Base-by-base conservation (phyloP, 2,888 invertebrate species). In the Andrena chrysosceles region DNA sequence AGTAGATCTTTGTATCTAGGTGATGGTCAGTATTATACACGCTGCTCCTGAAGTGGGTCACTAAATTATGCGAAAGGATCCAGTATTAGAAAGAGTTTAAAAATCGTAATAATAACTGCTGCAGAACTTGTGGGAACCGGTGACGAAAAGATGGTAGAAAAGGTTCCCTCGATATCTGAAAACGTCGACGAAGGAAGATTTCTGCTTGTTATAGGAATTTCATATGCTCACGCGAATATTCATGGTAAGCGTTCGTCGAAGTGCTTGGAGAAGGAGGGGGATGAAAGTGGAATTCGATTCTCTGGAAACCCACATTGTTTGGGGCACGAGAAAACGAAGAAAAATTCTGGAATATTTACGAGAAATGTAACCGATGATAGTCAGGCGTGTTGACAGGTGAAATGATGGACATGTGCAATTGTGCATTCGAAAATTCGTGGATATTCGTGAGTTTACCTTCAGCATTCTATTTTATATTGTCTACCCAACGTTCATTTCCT, bases 201-300 rank as follows among this genome's bases (percentile, higher is more conserved):
- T 26, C 33, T 6, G 2, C 6, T 23, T 35, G 7, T 29, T n/a
- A n/a, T 10, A 35, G 13, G 13, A 64, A 42, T 54, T 64, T 64
- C 35, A 54, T 54, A 31, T 2, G 31, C 13, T 33, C 6, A 8
- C 16, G 20, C 20, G 26, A 71, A 62, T 71, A 31, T 71, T 62
- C 49, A 52, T 49, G 23, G 49, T 5, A 20, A 42, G 42, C 60
- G 29, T 48, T 62, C 29, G 48, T 48, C 31, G 16, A 35, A 49
- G 31, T 13, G 16, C 42, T 7, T 29, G 4, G 2, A 10, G 29
- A 29, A 35, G 23, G 1, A 20, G 13, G 54, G 29, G 54, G 54
- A 59, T 26, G 59, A 6, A 5, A 35, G 42, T 29, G 42, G 59
- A 70, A 59, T 59, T 60, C 26, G 13, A 31, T 59, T 26, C 59